Evolutionary conservation across 2,113 vertebrate genomes (phyloP), one percentile per base, ranked within the genome.

Genomic region (Paraplagusia blochii): DNA sequence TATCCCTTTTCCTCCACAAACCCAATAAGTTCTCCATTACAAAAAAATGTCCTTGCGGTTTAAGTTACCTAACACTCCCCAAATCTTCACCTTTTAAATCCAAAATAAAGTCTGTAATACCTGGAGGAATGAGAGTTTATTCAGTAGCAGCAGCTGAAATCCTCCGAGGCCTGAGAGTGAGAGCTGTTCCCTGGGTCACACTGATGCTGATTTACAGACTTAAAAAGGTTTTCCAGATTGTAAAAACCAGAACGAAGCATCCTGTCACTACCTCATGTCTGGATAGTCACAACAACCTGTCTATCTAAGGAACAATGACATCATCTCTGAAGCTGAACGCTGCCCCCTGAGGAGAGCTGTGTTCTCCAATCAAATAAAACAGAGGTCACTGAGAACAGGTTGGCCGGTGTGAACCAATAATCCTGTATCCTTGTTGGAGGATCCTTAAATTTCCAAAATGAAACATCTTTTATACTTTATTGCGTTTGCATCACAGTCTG

Each of bases 31-130:
- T 36, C 79, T 53, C 55, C 38, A 14, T 88, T 82, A 59, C 72
- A 84, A 80, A 84, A 80, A 85, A 77, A 56, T 16, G 64, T 62
- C 81, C 68, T 9, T 5, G 38, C 53, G 44, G 44, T 61, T 65
- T 36, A n/a, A 66, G 73, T 67, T 74, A 77, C 74, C 71, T 69
- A 71, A 69, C 74, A 76, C 18, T 51, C 48, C 39, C 33, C 14
- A 53, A 69, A 77, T 77, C 74, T 65, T 74, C 46, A 56, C 47
- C 9, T 67, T 74, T 69, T 17, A 60, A 52, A 54, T 61, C 62
- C 63, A 75, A 73, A 78, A 66, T 44, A 64, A 83, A 80, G 71
- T 60, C 55, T 13, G 51, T 44, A 43, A 67, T 66, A 57, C 44
- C 39, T 52, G 64, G 64, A 60, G 44, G 39, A 79, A 70, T 59